Conservation (phyloP, 2,888 invertebrate species). For the Drosophila mimica region DNA sequence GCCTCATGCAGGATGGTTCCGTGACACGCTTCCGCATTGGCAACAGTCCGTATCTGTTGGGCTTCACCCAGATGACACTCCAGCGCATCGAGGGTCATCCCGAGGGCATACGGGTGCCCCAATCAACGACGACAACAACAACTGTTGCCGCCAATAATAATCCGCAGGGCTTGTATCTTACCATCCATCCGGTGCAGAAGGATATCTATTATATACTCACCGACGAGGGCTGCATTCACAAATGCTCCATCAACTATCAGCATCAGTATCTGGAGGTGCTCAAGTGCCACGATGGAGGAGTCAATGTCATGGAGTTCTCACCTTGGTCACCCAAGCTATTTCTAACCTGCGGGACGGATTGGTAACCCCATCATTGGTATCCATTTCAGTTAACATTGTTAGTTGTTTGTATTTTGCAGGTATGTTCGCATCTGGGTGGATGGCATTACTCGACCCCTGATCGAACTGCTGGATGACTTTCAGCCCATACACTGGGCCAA, state of each 20-base stretch:
- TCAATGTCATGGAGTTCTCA: constrained; percentile 90
- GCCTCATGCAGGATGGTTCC: constrained; percentile 88
- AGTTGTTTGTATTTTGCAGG: constrained; percentile 57
- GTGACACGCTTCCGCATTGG: constrained; percentile 87
- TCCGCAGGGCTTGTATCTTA: constrained; percentile 88
- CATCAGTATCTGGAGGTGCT: constrained; percentile 90
- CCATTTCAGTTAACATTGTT: background rate
- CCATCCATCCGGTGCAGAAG: constrained; percentile 87
- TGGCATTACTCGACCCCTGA: constrained; percentile 88
- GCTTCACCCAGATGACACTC: constrained; percentile 88
- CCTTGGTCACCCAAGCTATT: constrained; percentile 90
- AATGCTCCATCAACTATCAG: constrained; percentile 92
- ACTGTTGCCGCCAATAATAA: constrained; percentile 86
- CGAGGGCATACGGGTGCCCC: constrained; percentile 86
- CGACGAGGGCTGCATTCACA: constrained; percentile 93
- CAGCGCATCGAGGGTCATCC: constrained; percentile 89
- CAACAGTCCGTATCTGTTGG: constrained; percentile 87
- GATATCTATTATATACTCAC: constrained; percentile 92
- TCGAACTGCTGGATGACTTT: constrained; percentile 86
- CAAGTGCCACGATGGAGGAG: constrained; percentile 92
- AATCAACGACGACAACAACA: constrained; percentile 20
- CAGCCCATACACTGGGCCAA: constrained; percentile 87
- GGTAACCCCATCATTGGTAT: constrained; percentile 79
- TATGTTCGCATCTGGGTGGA: constrained; percentile 91
- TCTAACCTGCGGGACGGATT: constrained; percentile 92